Evolutionary conservation across 2,888 invertebrate species (phyloP), one percentile per base, ranked within the genome.

Genomic region (Hirtodrosophila alboralis): DNA sequence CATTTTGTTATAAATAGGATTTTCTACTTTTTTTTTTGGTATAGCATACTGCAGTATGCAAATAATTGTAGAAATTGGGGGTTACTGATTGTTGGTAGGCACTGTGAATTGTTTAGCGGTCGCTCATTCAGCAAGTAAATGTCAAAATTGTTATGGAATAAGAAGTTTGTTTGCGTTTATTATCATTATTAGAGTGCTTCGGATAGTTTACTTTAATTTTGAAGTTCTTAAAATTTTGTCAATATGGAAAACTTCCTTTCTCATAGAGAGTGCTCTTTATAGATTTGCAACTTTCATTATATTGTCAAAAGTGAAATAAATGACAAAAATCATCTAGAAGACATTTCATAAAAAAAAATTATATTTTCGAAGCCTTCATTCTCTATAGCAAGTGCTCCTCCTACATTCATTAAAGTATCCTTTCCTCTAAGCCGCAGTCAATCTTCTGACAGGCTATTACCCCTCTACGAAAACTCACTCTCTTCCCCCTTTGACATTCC

Each of bases 1-100:
- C 79, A 81, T 79, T 79, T 84, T 57, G 65, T 44, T 45, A 26
- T 49, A 71, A 84, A 79, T 77, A 65, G 68, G 64, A 76, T 65
- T 73, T 61, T 41, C 10, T 18, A 16, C 8, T 21, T 30, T 28
- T 23, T 12, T 12, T 7, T n/a, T 7, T 18, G 16, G 23, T 14
- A 26, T 40, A 40, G 16, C 23, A 58, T 47, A 14, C 10, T 40
- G 16, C 23, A 44, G 33, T 44, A 34, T 34, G 34, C 47, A 53
- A 36, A 12, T 21, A 49, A 26, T 21, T 31, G n/a, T 33, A 10
- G 28, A 34, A 36, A 26, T 36, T 8, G 34, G 27, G 56, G 10
- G 9, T n/a, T n/a, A 4, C 12, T 6, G 14, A 28, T 9, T 10
- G 5, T n/a, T 10, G 14, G n/a, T 6, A 8, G 6, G 9, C 8